These are phyloP conservation scores for Protonemura montana DNA, from an alignment of 2,888 invertebrate genomes.

Conservation along the genomic window DNA sequence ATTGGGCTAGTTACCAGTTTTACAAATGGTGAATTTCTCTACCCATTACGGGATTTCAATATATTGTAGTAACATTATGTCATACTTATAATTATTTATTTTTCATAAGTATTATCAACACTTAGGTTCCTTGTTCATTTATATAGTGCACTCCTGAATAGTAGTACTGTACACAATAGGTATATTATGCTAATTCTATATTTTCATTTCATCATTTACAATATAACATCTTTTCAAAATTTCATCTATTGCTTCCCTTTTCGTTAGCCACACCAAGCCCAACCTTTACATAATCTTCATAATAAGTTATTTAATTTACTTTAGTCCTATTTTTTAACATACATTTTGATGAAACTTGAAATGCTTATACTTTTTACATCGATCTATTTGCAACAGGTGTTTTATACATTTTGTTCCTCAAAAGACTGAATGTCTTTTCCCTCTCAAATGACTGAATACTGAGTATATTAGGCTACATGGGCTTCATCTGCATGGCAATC, in stretches of 20 bases:
- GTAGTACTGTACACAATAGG: conserved; percentile 31
- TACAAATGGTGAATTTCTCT: conserved; percentile 8
- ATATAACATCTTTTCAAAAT: conserved; percentile 40
- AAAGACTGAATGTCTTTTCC: conserved; percentile 7
- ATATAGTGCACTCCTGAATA: conserved; percentile 29
- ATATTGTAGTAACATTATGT: conserved; percentile 16
- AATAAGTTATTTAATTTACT: conserved; percentile 9
- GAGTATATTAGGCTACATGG: conserved; percentile 39
- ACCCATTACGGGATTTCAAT: conserved; percentile 26
- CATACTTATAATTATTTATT: conserved; percentile 33
- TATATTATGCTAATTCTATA: conserved; percentile 32
- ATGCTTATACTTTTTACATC: conserved; percentile 8
- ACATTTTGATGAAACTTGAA: conserved; percentile 34
- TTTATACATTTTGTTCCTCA: neutral
- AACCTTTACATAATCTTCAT: conserved; percentile 27
- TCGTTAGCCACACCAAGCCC: conserved; percentile 16
- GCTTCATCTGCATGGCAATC: neutral
- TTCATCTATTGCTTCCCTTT: conserved; percentile 42
- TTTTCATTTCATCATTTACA: conserved; percentile 40
- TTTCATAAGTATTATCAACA: conserved; percentile 38
- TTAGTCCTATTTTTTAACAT: conserved; percentile 20
- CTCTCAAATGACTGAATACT: conserved; percentile 37
- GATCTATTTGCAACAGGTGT: conserved; percentile 1
- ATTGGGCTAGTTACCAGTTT: conserved; percentile 2
- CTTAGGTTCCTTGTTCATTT: conserved; percentile 19